A percentile compares a stretch with the other conserved stretches of the same genome.
Evolutionary conservation across 1,140 invertebrate genomes (phyloP).

Genomic region (Formica selysi): DNA sequence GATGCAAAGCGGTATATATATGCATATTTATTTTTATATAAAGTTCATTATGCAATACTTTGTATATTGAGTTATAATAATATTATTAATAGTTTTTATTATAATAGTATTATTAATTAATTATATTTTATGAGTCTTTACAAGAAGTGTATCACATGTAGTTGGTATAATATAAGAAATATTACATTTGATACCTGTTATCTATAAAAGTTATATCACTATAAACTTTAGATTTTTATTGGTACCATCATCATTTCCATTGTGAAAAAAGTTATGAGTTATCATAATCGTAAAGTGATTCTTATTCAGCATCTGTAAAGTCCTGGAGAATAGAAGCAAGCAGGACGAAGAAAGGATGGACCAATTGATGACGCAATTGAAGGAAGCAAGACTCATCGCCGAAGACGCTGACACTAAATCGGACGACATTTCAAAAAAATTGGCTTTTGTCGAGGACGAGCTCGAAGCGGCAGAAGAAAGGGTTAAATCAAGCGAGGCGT

Average conservation of each 20-base stretch:
- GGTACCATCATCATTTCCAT: background rate
- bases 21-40: background rate
- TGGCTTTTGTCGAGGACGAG: constrained; percentile 96
- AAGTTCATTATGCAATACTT: background rate
- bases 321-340: constrained; percentile 91
- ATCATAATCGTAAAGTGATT: constrained; percentile 39
- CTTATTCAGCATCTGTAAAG: constrained; percentile 90
- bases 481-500: constrained; percentile 94
- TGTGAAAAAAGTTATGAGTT: background rate
- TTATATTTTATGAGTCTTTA: background rate
- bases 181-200: background rate
- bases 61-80: too few species aligned
- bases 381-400: constrained; percentile 91
- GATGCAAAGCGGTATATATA: constrained; percentile 92
- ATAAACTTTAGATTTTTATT: background rate
- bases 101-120: background rate
- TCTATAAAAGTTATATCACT: background rate
- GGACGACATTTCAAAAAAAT: constrained; percentile 94
- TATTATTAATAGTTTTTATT: too few species aligned
- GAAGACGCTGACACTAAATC: constrained; percentile 94
- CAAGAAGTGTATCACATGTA: background rate
- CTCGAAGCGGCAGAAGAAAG: constrained; percentile 94
- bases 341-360: constrained; percentile 93
- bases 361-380: constrained; percentile 90
- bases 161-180: background rate